Conservation (phyloP, 2,113 vertebrate species). For the Hippocampus zosterae region DNA sequence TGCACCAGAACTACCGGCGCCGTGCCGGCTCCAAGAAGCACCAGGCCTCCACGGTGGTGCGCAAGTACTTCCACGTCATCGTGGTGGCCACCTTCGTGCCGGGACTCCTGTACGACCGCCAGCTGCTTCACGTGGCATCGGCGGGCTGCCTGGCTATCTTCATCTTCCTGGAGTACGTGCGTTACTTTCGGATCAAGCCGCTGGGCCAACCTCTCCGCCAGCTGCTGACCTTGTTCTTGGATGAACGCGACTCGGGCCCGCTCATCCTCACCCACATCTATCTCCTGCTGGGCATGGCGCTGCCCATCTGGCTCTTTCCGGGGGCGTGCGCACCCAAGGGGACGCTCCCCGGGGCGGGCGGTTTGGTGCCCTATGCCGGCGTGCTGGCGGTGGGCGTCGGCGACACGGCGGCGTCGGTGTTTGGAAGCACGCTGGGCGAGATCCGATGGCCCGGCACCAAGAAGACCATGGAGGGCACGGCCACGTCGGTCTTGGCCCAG, state of each 20-base stretch:
- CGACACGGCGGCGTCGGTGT: slow-evolving; percentile 87
- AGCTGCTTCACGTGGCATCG: slow-evolving; percentile 84
- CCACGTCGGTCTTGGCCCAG: slow-evolving; percentile 91
- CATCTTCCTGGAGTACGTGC: slow-evolving; percentile 85
- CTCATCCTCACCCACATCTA: slow-evolving; percentile 96
- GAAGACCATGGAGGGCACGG: slow-evolving; percentile 95
- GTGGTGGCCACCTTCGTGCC: slow-evolving; percentile 89
- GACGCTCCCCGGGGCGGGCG: slow-evolving; percentile 74
- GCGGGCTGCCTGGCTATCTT: slow-evolving; percentile 84
- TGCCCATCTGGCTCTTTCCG: slow-evolving; percentile 91
- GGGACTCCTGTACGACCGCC: slow-evolving; percentile 84
- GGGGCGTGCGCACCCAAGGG: slow-evolving; percentile 83
- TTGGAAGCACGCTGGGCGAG: slow-evolving; percentile 89
- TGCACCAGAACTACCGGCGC: slow-evolving; percentile 86
- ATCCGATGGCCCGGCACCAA: slow-evolving; percentile 95
- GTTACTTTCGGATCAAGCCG: slow-evolving; percentile 90
- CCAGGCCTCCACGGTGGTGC: slow-evolving; percentile 82
- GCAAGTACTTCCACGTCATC: slow-evolving; percentile 95
- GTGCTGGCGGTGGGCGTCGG: slow-evolving; percentile 92
- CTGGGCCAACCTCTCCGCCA: slow-evolving; percentile 83
- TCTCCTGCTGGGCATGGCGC: slow-evolving; percentile 90
- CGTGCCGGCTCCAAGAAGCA: slow-evolving; percentile 84
- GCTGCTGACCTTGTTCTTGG: slow-evolving; percentile 87
- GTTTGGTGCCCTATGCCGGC: slow-evolving; percentile 87
- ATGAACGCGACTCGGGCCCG: slow-evolving; percentile 91